Conservation (phyloP, 2,888 invertebrate genomes). For the Eretmocerus hayati region DNA sequence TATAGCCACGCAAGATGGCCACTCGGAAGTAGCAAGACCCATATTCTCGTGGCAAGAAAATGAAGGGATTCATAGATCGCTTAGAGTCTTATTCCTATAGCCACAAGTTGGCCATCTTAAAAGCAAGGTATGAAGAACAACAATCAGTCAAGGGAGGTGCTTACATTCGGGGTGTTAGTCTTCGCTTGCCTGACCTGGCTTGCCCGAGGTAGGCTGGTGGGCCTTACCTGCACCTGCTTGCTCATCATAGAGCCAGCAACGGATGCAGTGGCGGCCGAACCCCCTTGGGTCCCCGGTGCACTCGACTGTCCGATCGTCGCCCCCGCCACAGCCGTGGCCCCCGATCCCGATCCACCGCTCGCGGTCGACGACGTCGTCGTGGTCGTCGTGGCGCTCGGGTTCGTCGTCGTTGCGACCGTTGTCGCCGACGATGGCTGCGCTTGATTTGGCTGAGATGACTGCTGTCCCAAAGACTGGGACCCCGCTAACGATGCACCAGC, state of each 20-base stretch:
- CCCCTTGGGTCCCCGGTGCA: not conserved
- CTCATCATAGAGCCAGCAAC: conserved; percentile 46
- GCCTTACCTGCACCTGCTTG: conserved; percentile 59
- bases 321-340: not conserved
- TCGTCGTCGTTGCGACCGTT: not conserved
- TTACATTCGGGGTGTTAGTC: conserved; percentile 48
- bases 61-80: no score
- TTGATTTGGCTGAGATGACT: not conserved
- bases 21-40: no score
- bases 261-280: not conserved
- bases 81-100: no score
- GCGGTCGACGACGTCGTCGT: conserved; percentile 1
- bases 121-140: no score
- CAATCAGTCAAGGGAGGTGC: no score
- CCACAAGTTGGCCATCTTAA: no score
- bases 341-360: not conserved
- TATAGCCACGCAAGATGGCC: no score
- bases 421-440: not conserved
- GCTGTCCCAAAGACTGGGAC: not conserved
- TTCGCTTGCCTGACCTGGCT: conserved; percentile 48
- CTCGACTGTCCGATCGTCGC: not conserved
- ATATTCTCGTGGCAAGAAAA: no score
- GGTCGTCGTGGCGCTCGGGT: not conserved
- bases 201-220: conserved; percentile 48
- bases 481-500: conserved; percentile 1